Evolutionary conservation across 2,113 vertebrate species (phyloP).

Genomic region (Esox niger): DNA sequence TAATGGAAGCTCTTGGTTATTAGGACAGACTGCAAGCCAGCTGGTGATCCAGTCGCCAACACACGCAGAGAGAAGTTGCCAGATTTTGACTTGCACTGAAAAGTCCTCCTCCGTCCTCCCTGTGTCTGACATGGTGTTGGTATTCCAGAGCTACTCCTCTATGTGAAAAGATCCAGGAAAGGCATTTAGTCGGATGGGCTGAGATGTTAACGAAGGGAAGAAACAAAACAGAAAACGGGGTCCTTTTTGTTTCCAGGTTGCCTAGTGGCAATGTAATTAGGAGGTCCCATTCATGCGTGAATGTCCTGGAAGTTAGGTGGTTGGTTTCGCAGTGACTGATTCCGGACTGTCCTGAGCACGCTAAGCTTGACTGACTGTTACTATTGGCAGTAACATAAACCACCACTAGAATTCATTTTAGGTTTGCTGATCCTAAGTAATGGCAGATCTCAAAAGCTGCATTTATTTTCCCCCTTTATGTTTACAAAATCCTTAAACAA

Average conservation of each 20-base stretch:
- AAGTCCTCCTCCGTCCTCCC: neutral
- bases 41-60: constrained; percentile 20
- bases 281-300: constrained; percentile 40
- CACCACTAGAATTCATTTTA: neutral
- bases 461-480: too few species aligned
- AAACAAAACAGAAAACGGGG: constrained; percentile 17
- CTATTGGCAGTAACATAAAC: constrained; percentile 12
- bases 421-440: neutral
- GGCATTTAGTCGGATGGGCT: constrained; percentile 19
- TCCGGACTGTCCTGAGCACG: constrained; percentile 18
- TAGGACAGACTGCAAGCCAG: constrained; percentile 30
- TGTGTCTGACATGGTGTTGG: constrained; percentile 25
- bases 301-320: constrained; percentile 29
- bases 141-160: constrained; percentile 49
- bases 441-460: neutral
- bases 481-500: too few species aligned
- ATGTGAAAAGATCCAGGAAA: constrained; percentile 37
- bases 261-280: constrained; percentile 18
- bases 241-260: neutral
- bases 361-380: constrained; percentile 22
- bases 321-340: constrained; percentile 29
- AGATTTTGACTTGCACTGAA: too few species aligned
- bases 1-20: constrained; percentile 15
- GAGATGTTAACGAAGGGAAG: constrained; percentile 25
- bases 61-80: constrained; percentile 2